Evolutionary conservation across 2,797 vertebrate species (phyloP).

Genomic region (Gadopsis marmoratus): DNA sequence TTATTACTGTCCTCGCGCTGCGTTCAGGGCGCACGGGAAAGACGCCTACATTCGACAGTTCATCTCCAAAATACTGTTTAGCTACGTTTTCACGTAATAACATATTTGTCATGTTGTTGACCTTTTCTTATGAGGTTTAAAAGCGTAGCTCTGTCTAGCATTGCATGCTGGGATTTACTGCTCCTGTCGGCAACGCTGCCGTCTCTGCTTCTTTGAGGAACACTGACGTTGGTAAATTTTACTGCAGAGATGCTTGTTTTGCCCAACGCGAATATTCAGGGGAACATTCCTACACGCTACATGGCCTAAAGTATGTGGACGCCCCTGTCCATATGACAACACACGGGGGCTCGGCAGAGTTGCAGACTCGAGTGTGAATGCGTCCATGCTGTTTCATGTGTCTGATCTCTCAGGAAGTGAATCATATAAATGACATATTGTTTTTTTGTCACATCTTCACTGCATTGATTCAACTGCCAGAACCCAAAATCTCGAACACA

Average conservation of each 20-base stretch:
- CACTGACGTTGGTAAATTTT: not conserved
- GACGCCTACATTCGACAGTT: not conserved
- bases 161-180: too few relatives aligned
- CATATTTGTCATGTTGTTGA: not conserved
- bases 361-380: not conserved
- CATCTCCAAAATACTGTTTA: not conserved
- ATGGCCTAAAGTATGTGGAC: not conserved
- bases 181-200: too few relatives aligned
- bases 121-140: too few relatives aligned
- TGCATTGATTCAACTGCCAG: not conserved
- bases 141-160: too few relatives aligned
- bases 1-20: conserved; percentile 62
- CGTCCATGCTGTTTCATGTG: not conserved
- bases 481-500: too few relatives aligned
- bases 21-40: conserved; percentile 15
- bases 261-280: not conserved
- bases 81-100: not conserved
- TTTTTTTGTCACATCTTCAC: not conserved
- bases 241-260: not conserved
- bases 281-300: too few relatives aligned
- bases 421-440: not conserved
- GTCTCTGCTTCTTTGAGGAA: too few relatives aligned
- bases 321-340: too few relatives aligned
- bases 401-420: not conserved
- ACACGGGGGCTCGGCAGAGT: not conserved